phyloP scores from a whole-genome alignment of 1,140 invertebrate species.

The Agraylea sexmaculata region DNA sequence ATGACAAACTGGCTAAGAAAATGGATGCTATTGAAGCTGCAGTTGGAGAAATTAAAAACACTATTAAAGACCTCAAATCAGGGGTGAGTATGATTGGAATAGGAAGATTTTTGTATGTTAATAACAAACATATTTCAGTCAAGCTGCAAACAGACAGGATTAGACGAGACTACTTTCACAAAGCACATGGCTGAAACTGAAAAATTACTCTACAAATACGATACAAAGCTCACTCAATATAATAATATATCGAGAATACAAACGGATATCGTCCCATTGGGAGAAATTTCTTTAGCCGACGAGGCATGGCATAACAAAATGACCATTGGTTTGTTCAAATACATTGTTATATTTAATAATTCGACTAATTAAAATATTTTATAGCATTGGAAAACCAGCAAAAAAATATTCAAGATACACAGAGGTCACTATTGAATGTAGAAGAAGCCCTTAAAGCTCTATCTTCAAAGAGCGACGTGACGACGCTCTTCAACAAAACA shows the following conservation, averaged over 20 bases:
- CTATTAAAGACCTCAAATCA: constrained; percentile 30
- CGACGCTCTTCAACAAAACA: constrained; percentile 28
- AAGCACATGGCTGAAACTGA: constrained; percentile 36
- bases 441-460: constrained; percentile 37
- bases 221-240: constrained; percentile 41
- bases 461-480: constrained; percentile 26
- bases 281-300: constrained; percentile 33
- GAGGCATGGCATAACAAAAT: constrained; percentile 40
- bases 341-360: not conserved
- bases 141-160: constrained; percentile 26
- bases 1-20: constrained; percentile 43
- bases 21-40: constrained; percentile 41
- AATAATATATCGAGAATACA: constrained; percentile 34
- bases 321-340: constrained; percentile 29
- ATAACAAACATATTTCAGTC: constrained; percentile 11
- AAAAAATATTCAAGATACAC: constrained; percentile 31
- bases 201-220: constrained; percentile 41
- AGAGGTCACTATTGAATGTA: constrained; percentile 29
- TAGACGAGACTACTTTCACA: constrained; percentile 29
- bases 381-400: constrained; percentile 32
- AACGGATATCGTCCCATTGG: constrained; percentile 34
- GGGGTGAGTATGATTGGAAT: not conserved
- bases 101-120: too few relatives aligned
- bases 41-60: constrained; percentile 41
- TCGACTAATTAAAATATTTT: constrained; percentile 9